Evolutionary conservation across 1,140 invertebrate genomes (phyloP).

Genomic region (Drosophila nebulosa): DNA sequence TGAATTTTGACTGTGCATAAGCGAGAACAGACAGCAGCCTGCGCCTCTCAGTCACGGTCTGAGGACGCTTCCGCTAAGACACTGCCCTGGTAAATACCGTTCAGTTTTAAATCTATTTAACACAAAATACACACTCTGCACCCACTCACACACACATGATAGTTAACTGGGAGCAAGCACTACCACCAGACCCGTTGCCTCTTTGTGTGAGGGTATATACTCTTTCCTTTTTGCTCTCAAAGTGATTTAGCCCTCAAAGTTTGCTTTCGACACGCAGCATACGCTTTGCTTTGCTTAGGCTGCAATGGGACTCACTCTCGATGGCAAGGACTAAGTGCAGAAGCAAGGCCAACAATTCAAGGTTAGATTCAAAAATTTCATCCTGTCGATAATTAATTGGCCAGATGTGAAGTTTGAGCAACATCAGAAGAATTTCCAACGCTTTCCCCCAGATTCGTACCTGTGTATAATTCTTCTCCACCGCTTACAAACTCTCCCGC

Average conservation of each 20-base stretch:
- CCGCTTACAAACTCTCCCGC: conserved; percentile 62
- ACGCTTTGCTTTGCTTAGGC: conserved; percentile 66
- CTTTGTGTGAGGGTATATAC: neutral
- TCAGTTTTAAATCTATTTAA: conserved; percentile 29
- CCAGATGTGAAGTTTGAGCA: conserved; percentile 55
- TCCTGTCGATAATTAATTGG: conserved; percentile 70
- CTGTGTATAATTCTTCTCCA: no score
- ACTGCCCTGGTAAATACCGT: conserved; percentile 43
- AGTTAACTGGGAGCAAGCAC: conserved; percentile 52
- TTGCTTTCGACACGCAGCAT: conserved; percentile 75
- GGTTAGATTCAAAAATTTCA: conserved; percentile 17
- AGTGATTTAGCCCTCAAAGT: conserved; percentile 79
- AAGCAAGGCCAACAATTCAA: no score
- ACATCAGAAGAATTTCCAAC: conserved; percentile 69
- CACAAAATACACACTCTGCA: conserved; percentile 23
- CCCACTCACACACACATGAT: no score
- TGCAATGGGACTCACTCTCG: neutral
- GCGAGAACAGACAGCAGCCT: conserved; percentile 24
- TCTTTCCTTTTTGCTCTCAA: conserved; percentile 26
- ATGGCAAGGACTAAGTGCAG: conserved; percentile 22
- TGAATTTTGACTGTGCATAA: conserved; percentile 73
- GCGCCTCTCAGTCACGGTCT: conserved; percentile 38
- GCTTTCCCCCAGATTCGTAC: conserved; percentile 30
- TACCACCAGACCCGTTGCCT: neutral
- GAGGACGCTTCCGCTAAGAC: conserved; percentile 20